A percentile compares a stretch with the other conserved stretches of the same genome.
Conservation (phyloP, 2,113 vertebrate genomes). For the Mus pahari region DNA sequence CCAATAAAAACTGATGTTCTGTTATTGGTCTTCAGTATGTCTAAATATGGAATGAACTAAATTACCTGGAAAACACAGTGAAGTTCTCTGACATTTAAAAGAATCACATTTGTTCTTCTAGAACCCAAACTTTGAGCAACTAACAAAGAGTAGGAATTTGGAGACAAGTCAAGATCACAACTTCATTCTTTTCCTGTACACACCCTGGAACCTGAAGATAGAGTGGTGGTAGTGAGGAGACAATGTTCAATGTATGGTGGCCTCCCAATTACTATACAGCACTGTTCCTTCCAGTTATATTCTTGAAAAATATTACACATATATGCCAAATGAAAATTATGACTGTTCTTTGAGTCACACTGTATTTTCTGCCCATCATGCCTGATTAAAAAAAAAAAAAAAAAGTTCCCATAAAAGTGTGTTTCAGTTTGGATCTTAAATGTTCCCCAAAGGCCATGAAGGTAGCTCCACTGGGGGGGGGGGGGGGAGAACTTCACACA, state of each 20-base stretch:
- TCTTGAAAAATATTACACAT: slow-evolving; percentile 46
- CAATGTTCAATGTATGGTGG: background rate
- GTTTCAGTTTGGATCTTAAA: background rate
- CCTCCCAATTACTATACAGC: background rate
- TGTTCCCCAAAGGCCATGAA: background rate
- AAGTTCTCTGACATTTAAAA: too few species aligned
- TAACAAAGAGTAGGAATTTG: background rate
- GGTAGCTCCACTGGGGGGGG: background rate
- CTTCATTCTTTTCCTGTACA: background rate
- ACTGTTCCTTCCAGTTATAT: background rate
- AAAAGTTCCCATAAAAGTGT: background rate
- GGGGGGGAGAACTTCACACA: background rate
- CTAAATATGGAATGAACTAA: slow-evolving; percentile 60
- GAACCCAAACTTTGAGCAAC: slow-evolving; percentile 47
- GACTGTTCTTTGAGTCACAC: background rate
- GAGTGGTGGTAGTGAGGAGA: background rate
- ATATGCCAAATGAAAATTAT: slow-evolving; percentile 36
- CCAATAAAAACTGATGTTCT: slow-evolving; percentile 27
- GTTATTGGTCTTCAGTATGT: slow-evolving; percentile 31
- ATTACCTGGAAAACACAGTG: too few species aligned
- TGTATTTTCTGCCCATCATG: background rate
- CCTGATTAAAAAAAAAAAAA: background rate
- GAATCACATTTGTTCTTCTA: background rate
- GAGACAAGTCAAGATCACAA: slow-evolving; percentile 40
- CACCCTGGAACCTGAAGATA: background rate